Base-by-base conservation (phyloP, 2,113 vertebrate species). In the Sarotherodon lohbergeri region DNA sequence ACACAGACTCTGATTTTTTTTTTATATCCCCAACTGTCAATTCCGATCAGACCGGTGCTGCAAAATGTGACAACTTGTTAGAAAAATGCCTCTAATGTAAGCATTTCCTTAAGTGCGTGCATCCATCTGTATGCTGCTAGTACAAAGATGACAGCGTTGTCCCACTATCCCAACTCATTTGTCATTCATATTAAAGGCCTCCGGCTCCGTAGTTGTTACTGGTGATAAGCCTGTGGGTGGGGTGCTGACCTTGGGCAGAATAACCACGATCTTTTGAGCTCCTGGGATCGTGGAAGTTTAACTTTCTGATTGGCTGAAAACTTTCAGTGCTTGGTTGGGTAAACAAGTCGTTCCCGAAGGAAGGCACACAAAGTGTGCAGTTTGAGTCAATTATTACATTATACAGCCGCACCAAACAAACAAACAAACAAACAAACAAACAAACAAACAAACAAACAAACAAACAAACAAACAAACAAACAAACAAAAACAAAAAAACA, bases 231-330 rank as follows among this genome's bases (percentile, higher is more conserved):
- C 14, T 29, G 13, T 61, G 57, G 54, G 39, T 29, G 56, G 22
- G 86, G 59, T 6, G 61, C 61, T 93, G 88, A 93, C 91, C 85
- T 5, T 86, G 89, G 78, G 66, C 91, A 90, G 94, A 91, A 91
- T 32, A 78, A 90, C 71, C 50, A 84, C 59, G 17, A 46, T 63
- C 34, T 55, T 73, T 39, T 32, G 73, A 52, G 46, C 27, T 52
- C 27, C 9, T 10, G 73, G 46, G 73, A 52, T 78, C 76, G n/a
- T 41, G 8, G 17, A 80, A 12, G 10, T 78, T 78, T 1, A 52
- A 78, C 73, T 78, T 78, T 52, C 11, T 34, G 46, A 34, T 78
- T 6, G 12, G 46, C 46, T 52, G 7, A 29, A 78, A 78, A n/a
- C 73, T 78, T 52, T 4, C 16, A 5, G 4, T 78, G 27, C 16